Conservation (phyloP, 2,113 vertebrate genomes). For the Ariopsis seemanni region DNA sequence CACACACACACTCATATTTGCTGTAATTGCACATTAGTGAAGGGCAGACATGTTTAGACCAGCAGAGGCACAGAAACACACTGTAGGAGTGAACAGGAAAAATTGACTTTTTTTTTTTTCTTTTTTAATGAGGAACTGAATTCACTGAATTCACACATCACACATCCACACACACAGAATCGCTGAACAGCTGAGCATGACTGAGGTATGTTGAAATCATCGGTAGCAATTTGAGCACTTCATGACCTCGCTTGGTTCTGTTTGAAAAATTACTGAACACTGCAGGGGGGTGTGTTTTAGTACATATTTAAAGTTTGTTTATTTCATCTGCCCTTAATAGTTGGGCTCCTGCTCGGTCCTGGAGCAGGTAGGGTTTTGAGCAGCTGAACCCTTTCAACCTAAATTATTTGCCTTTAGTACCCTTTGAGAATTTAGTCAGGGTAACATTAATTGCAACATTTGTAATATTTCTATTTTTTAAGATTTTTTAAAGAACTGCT, state of each 20-base stretch:
- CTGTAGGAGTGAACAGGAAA: not conserved
- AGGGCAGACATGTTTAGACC: not conserved
- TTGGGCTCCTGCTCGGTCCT: not conserved
- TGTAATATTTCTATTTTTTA: not conserved
- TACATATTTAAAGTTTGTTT: not conserved
- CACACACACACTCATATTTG: not conserved
- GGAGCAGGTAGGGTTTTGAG: not conserved
- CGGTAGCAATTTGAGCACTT: not conserved
- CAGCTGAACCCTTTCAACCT: not conserved
- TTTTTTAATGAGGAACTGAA: not conserved
- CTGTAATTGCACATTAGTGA: not conserved
- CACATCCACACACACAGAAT: not conserved
- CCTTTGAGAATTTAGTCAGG: not conserved
- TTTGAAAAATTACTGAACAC: not conserved
- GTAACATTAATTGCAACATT: not conserved
- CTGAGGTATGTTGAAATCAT: not conserved
- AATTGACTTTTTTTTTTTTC: not conserved
- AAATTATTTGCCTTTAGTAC: not conserved
- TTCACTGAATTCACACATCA: not conserved
- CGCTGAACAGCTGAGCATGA: conserved; percentile 8
- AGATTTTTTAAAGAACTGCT: not conserved
- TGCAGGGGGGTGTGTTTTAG: not conserved
- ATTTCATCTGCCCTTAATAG: not conserved
- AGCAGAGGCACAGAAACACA: not conserved
- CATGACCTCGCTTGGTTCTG: not conserved